Base-by-base conservation (phyloP, 37 sponge, comb jelly and placozoan genomes). In the Halisarca cf. caerulea region DNA sequence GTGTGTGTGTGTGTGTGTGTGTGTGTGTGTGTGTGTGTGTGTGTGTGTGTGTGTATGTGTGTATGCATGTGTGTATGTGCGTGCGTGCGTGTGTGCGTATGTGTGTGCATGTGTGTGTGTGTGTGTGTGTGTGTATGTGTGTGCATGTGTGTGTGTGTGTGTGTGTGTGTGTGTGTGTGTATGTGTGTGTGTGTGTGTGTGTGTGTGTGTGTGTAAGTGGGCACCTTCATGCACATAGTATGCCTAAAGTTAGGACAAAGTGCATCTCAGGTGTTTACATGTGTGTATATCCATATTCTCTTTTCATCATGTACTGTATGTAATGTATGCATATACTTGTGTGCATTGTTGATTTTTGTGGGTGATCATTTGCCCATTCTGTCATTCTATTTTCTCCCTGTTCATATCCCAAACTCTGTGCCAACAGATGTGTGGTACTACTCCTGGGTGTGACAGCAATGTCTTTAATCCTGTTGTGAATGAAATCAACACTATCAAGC, bases 1-100 rank as follows among this genome's bases (percentile, higher is more conserved):
- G 69, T 68, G 69, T 68, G 69, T 68, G 69, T 68, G 69, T 68
- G 69, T 68, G 69, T 68, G 69, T 68, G 69, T 68, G 69, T 68
- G 69, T 68, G 69, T 27, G 33, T 68, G 69, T 68, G 69, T 68
- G 69, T 68, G 69, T 68, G 69, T 68, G 35, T 68, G 69, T 34
- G 35, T 68, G 69, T 32, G 34, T 68, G 69, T 68, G 69, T 68
- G 33, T 30, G 34, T 30, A 34, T 4, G 69, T 68, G 33, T 68
- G 34, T 15, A 23, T 61, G 64, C 15, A 34, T 30, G 32, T 68
- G 69, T 4, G 34, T 68, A 34, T 8, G 69, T 68, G 32, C 30
- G 69, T 68, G 35, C 34, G 35, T 30, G 69, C 30, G 69, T 68
- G 69, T 68, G 69, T 68, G 69, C 30, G 69, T 68, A 34, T 68